These are phyloP conservation scores for Bolinopsis microptera DNA, from an alignment of 37 sponge, comb jelly and placozoan species.

Conservation along the genomic window DNA sequence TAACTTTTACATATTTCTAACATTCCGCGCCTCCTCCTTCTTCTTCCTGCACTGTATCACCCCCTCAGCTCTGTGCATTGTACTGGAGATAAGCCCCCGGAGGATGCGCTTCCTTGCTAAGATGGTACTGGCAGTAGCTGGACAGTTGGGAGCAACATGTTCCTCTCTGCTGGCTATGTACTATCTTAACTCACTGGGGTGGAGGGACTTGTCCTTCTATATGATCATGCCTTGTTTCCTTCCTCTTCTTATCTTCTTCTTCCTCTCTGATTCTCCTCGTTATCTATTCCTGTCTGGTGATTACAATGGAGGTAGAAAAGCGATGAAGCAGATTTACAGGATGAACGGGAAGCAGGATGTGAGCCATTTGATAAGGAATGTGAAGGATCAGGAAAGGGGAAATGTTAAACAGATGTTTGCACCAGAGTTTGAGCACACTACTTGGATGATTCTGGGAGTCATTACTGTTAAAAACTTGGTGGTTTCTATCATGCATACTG, in stretches of 20 bases:
- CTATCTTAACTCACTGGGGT: neutral
- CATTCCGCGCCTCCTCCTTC: neutral
- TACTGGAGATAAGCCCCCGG: slow-evolving; percentile 30
- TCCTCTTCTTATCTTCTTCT: slow-evolving; percentile 26
- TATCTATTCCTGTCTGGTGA: neutral
- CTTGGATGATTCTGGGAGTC: neutral
- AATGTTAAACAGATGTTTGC: neutral
- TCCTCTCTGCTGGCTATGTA: neutral
- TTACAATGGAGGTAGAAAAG: neutral
- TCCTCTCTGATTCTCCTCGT: slow-evolving; percentile 18
- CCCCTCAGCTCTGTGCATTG: neutral
- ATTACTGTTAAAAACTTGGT: slow-evolving; percentile 19
- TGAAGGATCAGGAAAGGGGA: neutral
- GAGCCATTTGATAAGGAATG: neutral
- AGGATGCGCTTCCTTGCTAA: neutral
- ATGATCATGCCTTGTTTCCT: neutral
- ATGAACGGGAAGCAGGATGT: neutral
- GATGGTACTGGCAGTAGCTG: slow-evolving; percentile 7
- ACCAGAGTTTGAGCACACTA: slow-evolving; percentile 7
- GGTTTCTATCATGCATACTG: neutral
- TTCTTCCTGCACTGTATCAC: slow-evolving; percentile 8
- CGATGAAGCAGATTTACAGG: slow-evolving; percentile 12
- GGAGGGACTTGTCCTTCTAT: neutral
- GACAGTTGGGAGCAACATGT: slow-evolving; percentile 51
- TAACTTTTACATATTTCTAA: neutral